phyloP scores from a whole-genome alignment of 2,888 invertebrate genomes.

The Dryococelus australis region DNA sequence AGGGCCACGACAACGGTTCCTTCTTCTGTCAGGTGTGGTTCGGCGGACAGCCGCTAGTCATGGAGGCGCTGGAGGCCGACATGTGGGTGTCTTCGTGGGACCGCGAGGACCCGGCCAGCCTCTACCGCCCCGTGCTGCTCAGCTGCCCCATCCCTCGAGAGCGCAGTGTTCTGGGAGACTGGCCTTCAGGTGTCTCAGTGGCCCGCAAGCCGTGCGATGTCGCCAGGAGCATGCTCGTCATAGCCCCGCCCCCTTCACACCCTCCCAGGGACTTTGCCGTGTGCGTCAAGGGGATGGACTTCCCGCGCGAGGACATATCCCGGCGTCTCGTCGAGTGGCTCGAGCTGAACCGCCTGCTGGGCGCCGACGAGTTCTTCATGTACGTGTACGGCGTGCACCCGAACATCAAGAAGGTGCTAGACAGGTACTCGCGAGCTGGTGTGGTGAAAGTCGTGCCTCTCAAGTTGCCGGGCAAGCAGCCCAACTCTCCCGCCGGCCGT shows the following conservation, averaged over 20 bases:
- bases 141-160: conserved; percentile 68
- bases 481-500: conserved; percentile 58
- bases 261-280: conserved; percentile 63
- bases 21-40: conserved; percentile 66
- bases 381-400: conserved; percentile 69
- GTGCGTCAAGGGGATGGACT: conserved; percentile 77
- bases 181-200: conserved; percentile 60
- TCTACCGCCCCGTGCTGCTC: conserved; percentile 64
- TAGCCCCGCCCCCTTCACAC: conserved; percentile 52
- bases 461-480: conserved; percentile 63
- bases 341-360: conserved; percentile 71
- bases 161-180: conserved; percentile 49
- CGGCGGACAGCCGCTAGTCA: conserved; percentile 61
- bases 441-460: conserved; percentile 62
- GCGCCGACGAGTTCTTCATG: conserved; percentile 70
- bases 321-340: conserved; percentile 73
- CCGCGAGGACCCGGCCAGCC: conserved; percentile 53
- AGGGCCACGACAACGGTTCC: conserved; percentile 56
- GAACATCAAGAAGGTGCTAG: conserved; percentile 64
- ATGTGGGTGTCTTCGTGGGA: conserved; percentile 74
- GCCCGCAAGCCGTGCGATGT: conserved; percentile 63
- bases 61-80: conserved; percentile 65
- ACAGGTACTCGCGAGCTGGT: conserved; percentile 64
- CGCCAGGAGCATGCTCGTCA: conserved; percentile 58
- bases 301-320: conserved; percentile 66